Evolutionary conservation across 2,888 invertebrate genomes (phyloP), one percentile per base, ranked within the genome.

Genomic region (Steinernema carpocapsae): DNA sequence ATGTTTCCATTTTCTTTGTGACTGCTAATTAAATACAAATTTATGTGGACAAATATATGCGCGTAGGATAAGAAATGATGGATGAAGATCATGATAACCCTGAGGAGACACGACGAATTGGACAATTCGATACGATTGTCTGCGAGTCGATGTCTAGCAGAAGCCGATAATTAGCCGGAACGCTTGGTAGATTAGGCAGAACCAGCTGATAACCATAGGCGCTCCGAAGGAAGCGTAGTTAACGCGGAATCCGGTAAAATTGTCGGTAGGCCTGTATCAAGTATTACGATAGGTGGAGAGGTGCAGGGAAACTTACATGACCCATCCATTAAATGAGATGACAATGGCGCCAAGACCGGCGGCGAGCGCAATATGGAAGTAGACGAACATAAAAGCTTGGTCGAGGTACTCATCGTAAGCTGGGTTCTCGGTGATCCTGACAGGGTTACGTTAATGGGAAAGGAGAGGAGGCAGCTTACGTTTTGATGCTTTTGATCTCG

Each of bases 271-370:
- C 26, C 56, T 56, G 26, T 7, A 56, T 12, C n/a, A 19, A 56
- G 14, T 56, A 12, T 51, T 51, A 51, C 12, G 7, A 51, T 51
- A 6, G 7, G 14, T 12, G 14, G 12, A 24, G 6, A 4, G 26
- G 26, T 56, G 56, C 24, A 26, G 12, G 12, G 56, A 6, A 6
- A 14, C 56, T 22, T 56, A 56, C 56, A 56, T 56, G n/a, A 56
- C 56, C 56, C 56, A 56, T 56, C 56, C 56, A 26, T 56, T 56
- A 26, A 56, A 56, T 22, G 56, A 56, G 56, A 56, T 56, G 56
- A 56, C 56, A 26, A 56, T 56, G 24, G 56, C 56, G 19, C 6
- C 56, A 10, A 56, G 56, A 7, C 56, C 56, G 19, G 24, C 56
- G 14, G 56, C 56, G 6, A 56, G 26, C 6, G 56, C 56, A 22